phyloP scores from a whole-genome alignment of 2,797 vertebrate species.

The Natrix natrix region DNA sequence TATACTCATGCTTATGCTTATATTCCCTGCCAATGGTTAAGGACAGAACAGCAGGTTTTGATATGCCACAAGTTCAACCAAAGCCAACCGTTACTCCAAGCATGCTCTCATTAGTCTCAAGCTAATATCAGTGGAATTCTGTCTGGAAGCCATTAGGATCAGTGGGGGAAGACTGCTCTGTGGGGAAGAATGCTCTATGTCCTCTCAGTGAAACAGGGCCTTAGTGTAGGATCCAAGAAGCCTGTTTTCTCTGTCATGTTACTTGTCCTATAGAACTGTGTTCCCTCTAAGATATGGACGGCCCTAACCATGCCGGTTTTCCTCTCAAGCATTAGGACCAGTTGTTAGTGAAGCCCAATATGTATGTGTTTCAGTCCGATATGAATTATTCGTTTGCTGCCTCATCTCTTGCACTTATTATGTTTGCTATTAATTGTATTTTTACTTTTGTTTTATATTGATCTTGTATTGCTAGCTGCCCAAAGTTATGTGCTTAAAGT shows the following conservation, averaged over 20 bases:
- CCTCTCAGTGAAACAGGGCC: background rate
- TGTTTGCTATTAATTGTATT: background rate
- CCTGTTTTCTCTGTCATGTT: background rate
- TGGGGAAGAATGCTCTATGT: background rate
- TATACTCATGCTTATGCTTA: background rate
- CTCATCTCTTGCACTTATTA: background rate
- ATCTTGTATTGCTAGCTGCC: background rate
- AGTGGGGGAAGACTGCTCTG: background rate
- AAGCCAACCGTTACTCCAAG: background rate
- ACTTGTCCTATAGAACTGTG: background rate
- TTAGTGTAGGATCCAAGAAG: background rate
- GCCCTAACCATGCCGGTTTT: background rate
- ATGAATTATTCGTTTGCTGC: background rate
- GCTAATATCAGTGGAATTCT: background rate
- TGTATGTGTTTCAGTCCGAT: background rate
- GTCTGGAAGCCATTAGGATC: background rate
- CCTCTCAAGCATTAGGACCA: background rate
- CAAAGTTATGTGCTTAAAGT: background rate
- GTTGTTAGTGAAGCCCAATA: background rate
- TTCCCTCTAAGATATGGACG: background rate
- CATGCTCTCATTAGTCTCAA: background rate
- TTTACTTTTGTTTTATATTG: background rate
- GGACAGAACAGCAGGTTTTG: background rate
- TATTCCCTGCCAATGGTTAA: background rate
- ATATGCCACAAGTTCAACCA: background rate